These are phyloP conservation scores for Haliaeetus leucogaster DNA, from an alignment of 2,113 vertebrate species.

Conservation along the genomic window DNA sequence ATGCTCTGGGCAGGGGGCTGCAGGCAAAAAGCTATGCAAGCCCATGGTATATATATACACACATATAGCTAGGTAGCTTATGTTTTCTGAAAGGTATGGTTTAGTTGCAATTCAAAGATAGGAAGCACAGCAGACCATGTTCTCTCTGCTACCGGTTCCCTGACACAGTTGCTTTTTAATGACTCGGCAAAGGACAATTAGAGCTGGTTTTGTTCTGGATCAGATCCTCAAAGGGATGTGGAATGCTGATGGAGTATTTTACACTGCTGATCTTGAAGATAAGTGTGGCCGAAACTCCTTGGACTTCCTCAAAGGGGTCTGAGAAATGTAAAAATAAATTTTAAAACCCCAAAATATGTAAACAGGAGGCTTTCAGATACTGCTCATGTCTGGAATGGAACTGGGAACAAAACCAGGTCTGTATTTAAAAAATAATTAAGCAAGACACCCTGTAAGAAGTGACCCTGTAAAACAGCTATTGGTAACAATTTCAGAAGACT, in stretches of 20 bases:
- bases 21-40: neutral
- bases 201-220: neutral
- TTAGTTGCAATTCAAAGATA: neutral
- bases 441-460: neutral
- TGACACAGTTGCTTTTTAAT: neutral
- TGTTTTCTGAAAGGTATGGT: neutral
- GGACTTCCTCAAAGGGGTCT: neutral
- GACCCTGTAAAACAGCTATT: neutral
- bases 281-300: neutral
- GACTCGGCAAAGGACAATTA: neutral
- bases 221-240: neutral
- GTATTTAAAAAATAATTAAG: neutral
- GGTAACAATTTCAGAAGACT: rapidly evolving
- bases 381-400: neutral
- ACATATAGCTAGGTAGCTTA: neutral
- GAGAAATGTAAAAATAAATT: neutral
- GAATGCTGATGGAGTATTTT: neutral
- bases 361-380: neutral
- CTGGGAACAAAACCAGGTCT: neutral
- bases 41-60: too few relatives aligned
- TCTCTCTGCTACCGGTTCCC: neutral
- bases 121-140: neutral
- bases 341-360: neutral
- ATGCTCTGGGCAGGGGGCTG: neutral
- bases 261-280: neutral